Evolutionary conservation across 1,140 invertebrate genomes (phyloP), one percentile per base, ranked within the genome.

Genomic region (Artemia franciscana): DNA sequence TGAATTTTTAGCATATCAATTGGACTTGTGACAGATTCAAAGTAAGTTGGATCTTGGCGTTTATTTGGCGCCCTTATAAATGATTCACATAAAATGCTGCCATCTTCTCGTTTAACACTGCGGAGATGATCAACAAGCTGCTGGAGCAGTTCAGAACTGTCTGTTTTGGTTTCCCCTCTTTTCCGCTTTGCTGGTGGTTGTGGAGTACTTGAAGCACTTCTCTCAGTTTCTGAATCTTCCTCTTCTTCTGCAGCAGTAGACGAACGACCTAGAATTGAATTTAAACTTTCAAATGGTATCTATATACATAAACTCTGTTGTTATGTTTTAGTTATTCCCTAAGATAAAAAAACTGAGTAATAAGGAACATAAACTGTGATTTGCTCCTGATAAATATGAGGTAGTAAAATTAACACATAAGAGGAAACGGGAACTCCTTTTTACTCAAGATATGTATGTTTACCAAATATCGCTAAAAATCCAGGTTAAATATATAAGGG

Each of bases 1-100:
- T 95, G 91, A 24, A 94, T 88, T 75, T 89, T 86, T 24, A 94
- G 72, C 64, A 97, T 76, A 74, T 96, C 92, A 70, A 96, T 96
- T 12, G 92, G 91, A 72, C 89, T 87, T 5, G 82, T 79, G 7
- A 97, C 90, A 60, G 75, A 74, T 77, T 90, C 87, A 74, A 90
- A 90, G 73, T 91, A 91, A 27, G 83, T 82, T 56, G 87, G 88
- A 71, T 91, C 87, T 71, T 90, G 87, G 39, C 91, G 79, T 65
- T 90, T 78, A 72, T 94, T 95, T 5, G 92, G 91, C 21, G 85
- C 90, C 68, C 91, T 75, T 64, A 97, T 92, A 73, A 96, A 95
- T 12, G 88, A 81, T 75, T 97, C 92, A 76, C 92, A 96, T 5
- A 95, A 70, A 65, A 91, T 74, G 4, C 82, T 78, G 1, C 91